phyloP scores from a whole-genome alignment of 2,797 vertebrate genomes.

The Chelon auratus region DNA sequence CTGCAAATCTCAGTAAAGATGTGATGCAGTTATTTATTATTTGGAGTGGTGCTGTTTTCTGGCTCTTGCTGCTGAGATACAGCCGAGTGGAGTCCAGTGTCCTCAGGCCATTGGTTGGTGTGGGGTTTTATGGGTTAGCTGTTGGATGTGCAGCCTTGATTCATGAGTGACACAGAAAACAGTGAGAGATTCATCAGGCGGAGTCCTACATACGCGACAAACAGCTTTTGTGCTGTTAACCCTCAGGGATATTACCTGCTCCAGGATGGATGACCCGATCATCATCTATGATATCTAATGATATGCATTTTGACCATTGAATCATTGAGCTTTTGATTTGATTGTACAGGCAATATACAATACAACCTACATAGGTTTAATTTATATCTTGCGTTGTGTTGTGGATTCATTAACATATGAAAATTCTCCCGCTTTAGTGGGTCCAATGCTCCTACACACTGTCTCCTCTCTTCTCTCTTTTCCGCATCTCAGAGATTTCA shows the following conservation, averaged over 20 bases:
- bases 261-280: background rate
- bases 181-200: conserved; percentile 30
- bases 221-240: background rate
- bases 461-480: too few species aligned
- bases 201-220: background rate
- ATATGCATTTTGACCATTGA: background rate
- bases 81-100: conserved; percentile 10
- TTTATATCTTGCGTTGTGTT: too few species aligned
- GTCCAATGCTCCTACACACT: too few species aligned
- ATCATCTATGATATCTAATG: background rate
- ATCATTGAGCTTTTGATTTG: background rate
- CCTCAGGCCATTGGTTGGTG: conserved; percentile 27
- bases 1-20: background rate
- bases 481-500: too few species aligned
- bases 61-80: conserved; percentile 20
- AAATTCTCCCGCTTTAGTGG: too few species aligned
- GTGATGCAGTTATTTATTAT: background rate
- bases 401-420: too few species aligned
- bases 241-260: conserved; percentile 19
- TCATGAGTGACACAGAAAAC: conserved; percentile 36
- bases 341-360: background rate
- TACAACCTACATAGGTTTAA: too few species aligned
- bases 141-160: conserved; percentile 41
- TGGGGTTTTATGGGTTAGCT: conserved; percentile 23
- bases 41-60: background rate